phyloP scores from a whole-genome alignment of 2,113 vertebrate genomes.

The Poeciliopsis turrubarensis region DNA sequence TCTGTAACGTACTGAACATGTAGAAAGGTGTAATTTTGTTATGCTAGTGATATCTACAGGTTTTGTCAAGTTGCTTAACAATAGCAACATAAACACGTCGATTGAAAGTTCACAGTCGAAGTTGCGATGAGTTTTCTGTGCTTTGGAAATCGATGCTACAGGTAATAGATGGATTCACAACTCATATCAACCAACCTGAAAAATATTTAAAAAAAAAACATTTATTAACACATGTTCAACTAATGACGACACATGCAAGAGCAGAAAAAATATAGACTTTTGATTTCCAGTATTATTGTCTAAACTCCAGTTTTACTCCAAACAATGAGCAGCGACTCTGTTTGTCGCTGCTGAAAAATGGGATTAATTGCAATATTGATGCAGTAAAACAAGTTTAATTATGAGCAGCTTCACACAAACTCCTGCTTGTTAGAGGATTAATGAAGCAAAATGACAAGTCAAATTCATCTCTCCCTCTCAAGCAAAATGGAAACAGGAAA shows the following conservation, averaged over 20 bases:
- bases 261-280: not conserved
- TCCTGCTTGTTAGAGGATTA: too few species aligned
- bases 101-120: not conserved
- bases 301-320: not conserved
- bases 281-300: not conserved
- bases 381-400: too few species aligned
- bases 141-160: not conserved
- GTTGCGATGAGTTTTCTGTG: not conserved
- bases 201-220: conserved; percentile 27
- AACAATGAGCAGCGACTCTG: not conserved
- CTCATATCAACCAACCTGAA: conserved; percentile 57
- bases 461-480: not conserved
- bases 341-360: too few species aligned
- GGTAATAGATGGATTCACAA: not conserved
- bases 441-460: too few species aligned
- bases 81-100: not conserved
- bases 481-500: not conserved
- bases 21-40: not conserved
- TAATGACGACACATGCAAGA: not conserved
- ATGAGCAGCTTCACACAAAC: not conserved
- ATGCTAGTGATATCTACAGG: conserved; percentile 44
- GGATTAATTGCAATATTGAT: not conserved
- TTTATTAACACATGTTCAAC: not conserved
- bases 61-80: not conserved
- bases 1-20: not conserved